Evolutionary conservation across 2,888 invertebrate species (phyloP).

Genomic region (Caenorhabditis doughertyi): DNA sequence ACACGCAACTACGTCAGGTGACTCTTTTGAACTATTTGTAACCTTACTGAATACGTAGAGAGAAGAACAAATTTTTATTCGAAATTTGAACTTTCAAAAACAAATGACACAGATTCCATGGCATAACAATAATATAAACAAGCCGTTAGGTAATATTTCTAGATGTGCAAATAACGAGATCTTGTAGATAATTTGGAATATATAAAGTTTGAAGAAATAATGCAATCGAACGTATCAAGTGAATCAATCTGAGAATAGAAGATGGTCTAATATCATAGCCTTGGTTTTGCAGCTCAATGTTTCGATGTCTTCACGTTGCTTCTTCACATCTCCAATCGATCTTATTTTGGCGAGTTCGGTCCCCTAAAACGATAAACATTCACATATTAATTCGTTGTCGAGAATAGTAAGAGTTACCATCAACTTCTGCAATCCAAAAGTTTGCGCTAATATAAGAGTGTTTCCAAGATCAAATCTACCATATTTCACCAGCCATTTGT

Average conservation of each 20-base stretch:
- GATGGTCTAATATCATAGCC: constrained; percentile 36
- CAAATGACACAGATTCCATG: constrained; percentile 6
- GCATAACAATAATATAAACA: neutral
- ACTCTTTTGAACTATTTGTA: constrained; percentile 6
- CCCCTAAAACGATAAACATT: constrained; percentile 18
- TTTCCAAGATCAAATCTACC: constrained; percentile 12
- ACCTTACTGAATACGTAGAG: neutral
- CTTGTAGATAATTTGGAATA: neutral
- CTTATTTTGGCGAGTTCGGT: constrained; percentile 17
- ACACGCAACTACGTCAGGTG: constrained; percentile 19
- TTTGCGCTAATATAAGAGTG: constrained; percentile 21
- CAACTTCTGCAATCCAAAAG: constrained; percentile 28
- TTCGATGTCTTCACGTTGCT: neutral
- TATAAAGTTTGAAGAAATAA: neutral
- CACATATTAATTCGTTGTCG: no score
- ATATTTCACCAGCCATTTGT: constrained; percentile 34
- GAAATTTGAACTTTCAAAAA: neutral
- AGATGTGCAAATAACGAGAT: constrained; percentile 3
- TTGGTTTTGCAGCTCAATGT: constrained; percentile 23
- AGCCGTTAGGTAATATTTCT: neutral
- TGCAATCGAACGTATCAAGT: neutral
- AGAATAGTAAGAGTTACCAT: constrained; percentile 23
- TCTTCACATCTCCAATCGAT: neutral
- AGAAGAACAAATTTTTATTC: neutral
- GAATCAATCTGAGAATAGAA: constrained; percentile 1